Conservation (phyloP, 2,797 vertebrate genomes). For the Chromobotia macracanthus region DNA sequence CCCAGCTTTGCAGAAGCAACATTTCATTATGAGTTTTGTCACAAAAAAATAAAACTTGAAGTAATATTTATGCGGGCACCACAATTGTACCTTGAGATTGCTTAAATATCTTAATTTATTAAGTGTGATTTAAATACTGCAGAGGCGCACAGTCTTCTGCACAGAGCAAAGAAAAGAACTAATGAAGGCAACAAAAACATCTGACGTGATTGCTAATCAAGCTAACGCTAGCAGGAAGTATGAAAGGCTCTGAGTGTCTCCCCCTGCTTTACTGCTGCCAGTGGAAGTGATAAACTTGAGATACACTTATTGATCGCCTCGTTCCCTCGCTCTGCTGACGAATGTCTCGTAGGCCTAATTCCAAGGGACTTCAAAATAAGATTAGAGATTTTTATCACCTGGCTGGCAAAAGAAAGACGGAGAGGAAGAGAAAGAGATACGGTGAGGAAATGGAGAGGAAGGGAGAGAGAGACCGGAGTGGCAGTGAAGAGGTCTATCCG, state of each 20-base stretch:
- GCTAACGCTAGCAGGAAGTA: constrained; percentile 42
- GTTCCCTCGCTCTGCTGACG: constrained; percentile 74
- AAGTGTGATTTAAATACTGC: too few species aligned
- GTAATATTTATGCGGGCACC: too few species aligned
- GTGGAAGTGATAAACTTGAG: constrained; percentile 69
- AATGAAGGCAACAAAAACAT: constrained; percentile 36
- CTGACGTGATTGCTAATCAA: constrained; percentile 50
- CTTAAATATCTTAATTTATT: too few species aligned
- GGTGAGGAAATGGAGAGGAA: constrained; percentile 30
- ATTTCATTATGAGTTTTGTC: too few species aligned
- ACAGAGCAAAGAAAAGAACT: constrained; percentile 27
- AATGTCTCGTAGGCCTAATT: constrained; percentile 80
- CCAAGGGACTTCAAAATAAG: constrained; percentile 77
- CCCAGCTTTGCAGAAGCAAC: too few species aligned
- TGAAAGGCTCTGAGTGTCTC: constrained; percentile 40
- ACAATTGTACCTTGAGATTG: too few species aligned
- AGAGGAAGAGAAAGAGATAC: constrained; percentile 25
- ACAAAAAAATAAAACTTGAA: too few species aligned
- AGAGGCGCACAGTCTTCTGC: not conserved
- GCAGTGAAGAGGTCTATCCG: constrained; percentile 49
- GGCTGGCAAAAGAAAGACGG: constrained; percentile 64
- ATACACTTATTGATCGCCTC: constrained; percentile 72
- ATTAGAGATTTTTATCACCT: constrained; percentile 80
- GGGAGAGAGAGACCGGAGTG: constrained; percentile 35
- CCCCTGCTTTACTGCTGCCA: constrained; percentile 59